These are phyloP conservation scores for Merluccius polli DNA, from an alignment of 2,797 vertebrate species.

Conservation along the genomic window DNA sequence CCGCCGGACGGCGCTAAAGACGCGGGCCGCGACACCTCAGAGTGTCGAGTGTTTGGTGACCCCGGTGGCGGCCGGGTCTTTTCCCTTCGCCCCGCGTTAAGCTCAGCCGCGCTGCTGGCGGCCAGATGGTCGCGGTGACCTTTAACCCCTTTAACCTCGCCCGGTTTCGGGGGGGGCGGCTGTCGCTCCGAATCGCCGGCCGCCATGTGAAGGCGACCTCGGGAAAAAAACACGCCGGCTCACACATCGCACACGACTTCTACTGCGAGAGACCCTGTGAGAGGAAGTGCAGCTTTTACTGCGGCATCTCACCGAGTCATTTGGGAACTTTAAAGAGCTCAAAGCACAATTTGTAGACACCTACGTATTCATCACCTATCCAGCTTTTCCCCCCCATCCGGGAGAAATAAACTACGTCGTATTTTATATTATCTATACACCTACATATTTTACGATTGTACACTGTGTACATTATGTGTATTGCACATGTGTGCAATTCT, in stretches of 20 bases:
- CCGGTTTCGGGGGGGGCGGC: too few species aligned
- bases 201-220: not conserved
- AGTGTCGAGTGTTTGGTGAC: slow-evolving; percentile 2
- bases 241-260: not conserved
- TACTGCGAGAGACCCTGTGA: not conserved
- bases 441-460: too few species aligned
- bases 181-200: not conserved
- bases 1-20: not conserved
- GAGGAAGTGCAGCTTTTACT: not conserved
- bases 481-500: too few species aligned
- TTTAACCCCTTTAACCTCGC: not conserved
- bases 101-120: not conserved
- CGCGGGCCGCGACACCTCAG: not conserved
- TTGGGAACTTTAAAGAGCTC: not conserved
- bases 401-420: too few species aligned
- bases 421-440: too few species aligned
- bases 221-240: not conserved
- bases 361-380: not conserved
- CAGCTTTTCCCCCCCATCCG: too few species aligned
- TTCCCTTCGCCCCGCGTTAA: not conserved
- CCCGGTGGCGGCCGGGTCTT: not conserved
- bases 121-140: not conserved
- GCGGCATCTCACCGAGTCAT: not conserved
- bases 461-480: too few species aligned
- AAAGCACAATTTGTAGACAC: not conserved